Evolutionary conservation across 2,888 invertebrate genomes (phyloP).

Genomic region (Trilocha varians): DNA sequence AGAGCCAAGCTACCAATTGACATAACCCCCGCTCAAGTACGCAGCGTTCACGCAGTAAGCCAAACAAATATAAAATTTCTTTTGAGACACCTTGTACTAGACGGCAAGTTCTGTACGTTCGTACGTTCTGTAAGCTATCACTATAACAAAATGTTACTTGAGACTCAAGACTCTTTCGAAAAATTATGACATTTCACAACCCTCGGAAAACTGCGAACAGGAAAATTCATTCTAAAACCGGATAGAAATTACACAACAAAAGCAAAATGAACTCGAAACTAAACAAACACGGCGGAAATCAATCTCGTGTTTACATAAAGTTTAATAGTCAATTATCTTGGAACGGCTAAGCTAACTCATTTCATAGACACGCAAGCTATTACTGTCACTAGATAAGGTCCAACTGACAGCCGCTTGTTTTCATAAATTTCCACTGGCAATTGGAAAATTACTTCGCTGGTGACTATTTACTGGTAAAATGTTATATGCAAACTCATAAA

Average conservation of each 20-base stretch:
- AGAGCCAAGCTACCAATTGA: no score
- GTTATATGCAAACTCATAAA: background rate
- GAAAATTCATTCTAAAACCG: no score
- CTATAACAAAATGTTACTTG: no score
- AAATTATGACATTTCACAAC: no score
- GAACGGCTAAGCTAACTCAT: conserved; percentile 11
- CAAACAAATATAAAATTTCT: no score
- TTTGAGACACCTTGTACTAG: no score
- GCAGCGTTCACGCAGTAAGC: no score
- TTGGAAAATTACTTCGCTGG: background rate
- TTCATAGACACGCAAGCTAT: conserved; percentile 12
- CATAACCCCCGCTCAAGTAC: no score
- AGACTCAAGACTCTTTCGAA: no score
- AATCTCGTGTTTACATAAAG: conserved; percentile 38
- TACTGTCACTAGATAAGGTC: conserved; percentile 11
- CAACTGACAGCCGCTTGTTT: conserved; percentile 4
- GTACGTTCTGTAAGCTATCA: no score
- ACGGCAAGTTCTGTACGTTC: no score
- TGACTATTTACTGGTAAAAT: background rate
- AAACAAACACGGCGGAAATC: conserved; percentile 33
- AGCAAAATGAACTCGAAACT: background rate
- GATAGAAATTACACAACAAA: background rate
- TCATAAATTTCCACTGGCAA: background rate
- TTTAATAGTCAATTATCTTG: conserved; percentile 41
- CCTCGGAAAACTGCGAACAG: no score